These are phyloP conservation scores for Diachasmimorpha longicaudata DNA, from an alignment of 1,140 invertebrate species.

Conservation along the genomic window DNA sequence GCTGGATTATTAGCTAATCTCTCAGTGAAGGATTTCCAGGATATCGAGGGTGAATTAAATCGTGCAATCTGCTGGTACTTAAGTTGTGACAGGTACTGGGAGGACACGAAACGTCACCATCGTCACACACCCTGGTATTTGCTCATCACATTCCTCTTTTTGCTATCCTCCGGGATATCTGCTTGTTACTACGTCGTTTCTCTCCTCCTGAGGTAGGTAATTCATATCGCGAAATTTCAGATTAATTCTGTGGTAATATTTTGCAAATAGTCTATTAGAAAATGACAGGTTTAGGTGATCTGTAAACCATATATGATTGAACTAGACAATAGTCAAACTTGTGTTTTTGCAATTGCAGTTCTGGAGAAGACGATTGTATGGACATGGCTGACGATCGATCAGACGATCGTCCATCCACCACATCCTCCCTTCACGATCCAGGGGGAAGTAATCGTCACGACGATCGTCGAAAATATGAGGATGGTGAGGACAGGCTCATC, in stretches of 20 bases:
- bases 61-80: slow-evolving; percentile 89
- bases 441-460: slow-evolving; percentile 53
- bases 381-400: slow-evolving; percentile 56
- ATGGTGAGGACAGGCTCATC: slow-evolving; percentile 52
- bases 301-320: too few relatives aligned
- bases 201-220: slow-evolving; percentile 85
- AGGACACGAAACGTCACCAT: slow-evolving; percentile 77
- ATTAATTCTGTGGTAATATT: too few relatives aligned
- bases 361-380: slow-evolving; percentile 47
- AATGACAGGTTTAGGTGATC: too few relatives aligned
- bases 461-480: slow-evolving; percentile 61
- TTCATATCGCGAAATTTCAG: slow-evolving; percentile 16
- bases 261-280: too few relatives aligned
- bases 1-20: slow-evolving; percentile 78
- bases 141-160: slow-evolving; percentile 74
- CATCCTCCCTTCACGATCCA: slow-evolving; percentile 55
- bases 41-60: slow-evolving; percentile 86
- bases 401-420: slow-evolving; percentile 46
- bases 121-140: slow-evolving; percentile 81
- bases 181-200: slow-evolving; percentile 90
- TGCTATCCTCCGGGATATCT: slow-evolving; percentile 80
- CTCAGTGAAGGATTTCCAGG: slow-evolving; percentile 81
- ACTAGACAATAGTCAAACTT: too few relatives aligned
- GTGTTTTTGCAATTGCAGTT: slow-evolving; percentile 26
- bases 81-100: slow-evolving; percentile 90